Base-by-base conservation (phyloP, 1,140 invertebrate species). In the Varroa destructor region DNA sequence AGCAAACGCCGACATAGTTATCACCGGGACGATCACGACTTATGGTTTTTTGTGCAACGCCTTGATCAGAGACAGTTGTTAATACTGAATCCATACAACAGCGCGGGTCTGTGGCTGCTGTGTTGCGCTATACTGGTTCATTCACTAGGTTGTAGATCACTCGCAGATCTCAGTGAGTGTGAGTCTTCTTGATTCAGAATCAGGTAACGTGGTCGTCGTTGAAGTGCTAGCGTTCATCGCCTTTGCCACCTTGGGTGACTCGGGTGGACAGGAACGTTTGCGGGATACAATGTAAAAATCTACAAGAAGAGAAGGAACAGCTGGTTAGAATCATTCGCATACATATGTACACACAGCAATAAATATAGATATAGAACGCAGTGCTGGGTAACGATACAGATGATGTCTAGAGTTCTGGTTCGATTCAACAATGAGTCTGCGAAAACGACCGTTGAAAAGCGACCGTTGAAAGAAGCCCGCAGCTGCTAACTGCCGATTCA, bases 231-330 rank as follows among this genome's bases (percentile, higher is more conserved):
- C 37, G 61, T 67, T n/a, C 40, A 14, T 12, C 12, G 61, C 4
- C 12, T 67, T 67, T n/a, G 40, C 37, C 46, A 40, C 40, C 46
- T 67, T 67, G 61, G 61, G 37, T 14, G 61, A 36, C 46, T 67
- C 61, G 61, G 40, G 40, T 40, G 61, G 40, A 46, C 61, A 67
- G 14, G 61, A 67, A 14, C 61, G 61, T 40, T 67, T 67, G 40
- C 61, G 61, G 10, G 61, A 67, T 67, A 67, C 61, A 36, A 46
- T 67, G 61, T 67, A 67, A 37, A 67, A 67, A 67, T 67, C 61
- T 67, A 37, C 37, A 67, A 58, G 12, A 40, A 67, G 46, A 46
- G 40, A 25, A 14, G 40, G 10, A 67, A 43, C 61, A 43, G 61
- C 61, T 67, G 40, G 46, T 40, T 67, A 67, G 46, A 25, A 46